A percentile compares a stretch with the other conserved stretches of the same genome.
These are phyloP conservation scores for Patiria pectinifera DNA, from an alignment of 53 echinoderm and acorn worm genomes.

Conservation along the genomic window DNA sequence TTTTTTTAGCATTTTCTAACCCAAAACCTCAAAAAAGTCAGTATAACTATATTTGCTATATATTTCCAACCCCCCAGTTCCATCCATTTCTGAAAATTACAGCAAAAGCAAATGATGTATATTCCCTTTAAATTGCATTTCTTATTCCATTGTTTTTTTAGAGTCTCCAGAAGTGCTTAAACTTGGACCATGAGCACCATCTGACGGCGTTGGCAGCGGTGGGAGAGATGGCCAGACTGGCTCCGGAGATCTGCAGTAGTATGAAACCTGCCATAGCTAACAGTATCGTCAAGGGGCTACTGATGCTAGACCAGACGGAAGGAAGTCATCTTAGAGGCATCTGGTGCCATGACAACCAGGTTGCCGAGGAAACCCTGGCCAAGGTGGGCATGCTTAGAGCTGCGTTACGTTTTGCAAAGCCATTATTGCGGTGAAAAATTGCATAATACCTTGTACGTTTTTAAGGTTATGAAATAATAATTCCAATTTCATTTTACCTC, in stretches of 20 bases:
- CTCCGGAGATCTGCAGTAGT: constrained; percentile 74
- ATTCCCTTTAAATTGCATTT: background rate
- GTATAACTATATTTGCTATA: too few relatives aligned
- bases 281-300: constrained; percentile 89
- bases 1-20: too few relatives aligned
- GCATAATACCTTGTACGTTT: too few relatives aligned
- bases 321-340: constrained; percentile 83
- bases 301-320: constrained; percentile 92
- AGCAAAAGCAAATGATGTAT: background rate
- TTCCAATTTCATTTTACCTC: too few relatives aligned
- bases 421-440: background rate
- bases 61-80: too few relatives aligned
- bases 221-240: constrained; percentile 82
- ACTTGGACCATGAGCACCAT: constrained; percentile 82
- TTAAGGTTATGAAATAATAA: too few relatives aligned
- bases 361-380: constrained; percentile 83
- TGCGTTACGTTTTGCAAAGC: too few relatives aligned
- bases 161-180: constrained; percentile 83
- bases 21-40: too few relatives aligned
- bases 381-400: constrained; percentile 69
- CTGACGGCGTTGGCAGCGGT: constrained; percentile 85
- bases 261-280: constrained; percentile 94
- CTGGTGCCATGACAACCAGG: constrained; percentile 96
- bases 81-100: too few relatives aligned
- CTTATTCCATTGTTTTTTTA: constrained; percentile 28